phyloP scores from a whole-genome alignment of 1,140 invertebrate species.

The Brachionus manjavacas region DNA sequence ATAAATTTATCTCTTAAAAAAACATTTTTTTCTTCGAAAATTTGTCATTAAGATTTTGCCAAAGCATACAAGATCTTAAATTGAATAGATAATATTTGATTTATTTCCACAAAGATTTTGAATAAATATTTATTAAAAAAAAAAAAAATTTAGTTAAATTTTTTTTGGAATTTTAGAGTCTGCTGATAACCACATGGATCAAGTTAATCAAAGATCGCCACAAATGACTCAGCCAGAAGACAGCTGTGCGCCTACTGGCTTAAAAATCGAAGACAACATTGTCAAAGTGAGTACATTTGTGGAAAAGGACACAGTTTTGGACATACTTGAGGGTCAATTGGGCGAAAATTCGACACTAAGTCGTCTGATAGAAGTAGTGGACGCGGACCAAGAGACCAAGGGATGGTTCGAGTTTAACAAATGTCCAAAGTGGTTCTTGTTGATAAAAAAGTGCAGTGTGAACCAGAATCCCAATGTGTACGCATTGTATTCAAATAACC shows the following conservation, averaged over 20 bases:
- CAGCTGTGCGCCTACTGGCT: background rate
- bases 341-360: background rate
- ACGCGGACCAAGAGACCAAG: background rate
- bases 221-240: background rate
- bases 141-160: background rate
- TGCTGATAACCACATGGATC: background rate
- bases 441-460: background rate
- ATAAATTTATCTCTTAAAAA: slow-evolving; percentile 25
- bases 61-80: background rate
- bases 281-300: background rate
- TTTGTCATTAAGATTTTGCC: slow-evolving; percentile 18
- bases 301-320: background rate
- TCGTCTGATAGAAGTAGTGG: background rate
- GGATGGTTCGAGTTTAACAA: slow-evolving; percentile 19
- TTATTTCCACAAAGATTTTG: background rate
- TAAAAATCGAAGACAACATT: background rate
- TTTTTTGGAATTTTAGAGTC: background rate
- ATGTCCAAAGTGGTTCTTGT: background rate
- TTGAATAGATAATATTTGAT: slow-evolving; percentile 33
- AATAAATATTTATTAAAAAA: slow-evolving; percentile 12
- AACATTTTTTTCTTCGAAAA: slow-evolving; percentile 19
- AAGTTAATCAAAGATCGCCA: background rate
- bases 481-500: background rate
- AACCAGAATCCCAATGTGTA: background rate
- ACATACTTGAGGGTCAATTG: background rate